Conservation (phyloP, 2,888 invertebrate genomes). For the Phaedon cochleariae region DNA sequence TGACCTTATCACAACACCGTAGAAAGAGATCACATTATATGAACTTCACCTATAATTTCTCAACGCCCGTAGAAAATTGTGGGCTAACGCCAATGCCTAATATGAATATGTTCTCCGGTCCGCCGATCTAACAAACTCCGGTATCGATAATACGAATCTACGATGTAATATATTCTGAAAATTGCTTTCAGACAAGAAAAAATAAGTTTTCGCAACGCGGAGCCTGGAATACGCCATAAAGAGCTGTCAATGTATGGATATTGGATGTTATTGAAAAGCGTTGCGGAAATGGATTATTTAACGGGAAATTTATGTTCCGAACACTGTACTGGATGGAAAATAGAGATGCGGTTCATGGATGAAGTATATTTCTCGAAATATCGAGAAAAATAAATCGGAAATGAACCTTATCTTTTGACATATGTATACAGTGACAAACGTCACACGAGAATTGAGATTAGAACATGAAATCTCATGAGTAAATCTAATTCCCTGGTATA, state of each 20-base stretch:
- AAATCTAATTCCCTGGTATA: too few species aligned
- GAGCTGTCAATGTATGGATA: slow-evolving; percentile 11
- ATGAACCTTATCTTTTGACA: too few species aligned
- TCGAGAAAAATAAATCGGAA: too few species aligned
- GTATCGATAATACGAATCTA: slow-evolving; percentile 28
- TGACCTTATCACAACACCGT: too few species aligned
- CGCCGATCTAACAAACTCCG: slow-evolving; percentile 30
- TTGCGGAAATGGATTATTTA: neutral
- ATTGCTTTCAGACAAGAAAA: slow-evolving; percentile 23
- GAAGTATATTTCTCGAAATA: too few species aligned
- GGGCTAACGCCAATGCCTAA: neutral
- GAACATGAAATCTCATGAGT: too few species aligned
- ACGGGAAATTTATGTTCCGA: slow-evolving; percentile 15
- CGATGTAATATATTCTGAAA: slow-evolving; percentile 26
- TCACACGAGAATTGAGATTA: too few species aligned
- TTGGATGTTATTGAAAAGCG: slow-evolving; percentile 7
- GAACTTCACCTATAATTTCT: neutral
- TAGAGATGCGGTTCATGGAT: neutral
- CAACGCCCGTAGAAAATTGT: neutral
- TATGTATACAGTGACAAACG: too few species aligned
- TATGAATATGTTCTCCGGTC: slow-evolving; percentile 33
- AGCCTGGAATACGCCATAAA: neutral
- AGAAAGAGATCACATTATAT: too few species aligned
- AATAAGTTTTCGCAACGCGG: slow-evolving; percentile 11
- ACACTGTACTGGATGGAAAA: neutral